Evolutionary conservation across 2,888 invertebrate species (phyloP).

Genomic region (Zaprionus obscuricornis): DNA sequence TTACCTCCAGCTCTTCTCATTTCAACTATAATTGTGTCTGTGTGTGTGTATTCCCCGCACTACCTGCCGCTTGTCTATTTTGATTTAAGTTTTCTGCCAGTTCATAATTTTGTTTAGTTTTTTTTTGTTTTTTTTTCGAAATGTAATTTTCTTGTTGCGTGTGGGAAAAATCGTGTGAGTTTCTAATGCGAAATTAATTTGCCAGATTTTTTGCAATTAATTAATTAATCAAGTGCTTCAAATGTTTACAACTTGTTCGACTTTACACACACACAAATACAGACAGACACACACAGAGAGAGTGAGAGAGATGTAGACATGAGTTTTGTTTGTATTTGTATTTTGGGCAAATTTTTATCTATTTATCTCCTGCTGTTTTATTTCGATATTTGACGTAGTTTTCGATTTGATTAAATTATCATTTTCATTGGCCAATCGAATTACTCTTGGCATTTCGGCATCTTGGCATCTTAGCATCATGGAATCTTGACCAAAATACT

Average conservation of each 20-base stretch:
- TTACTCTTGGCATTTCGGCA: too few relatives aligned
- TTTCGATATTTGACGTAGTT: constrained; percentile 75
- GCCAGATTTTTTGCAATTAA: constrained; percentile 71
- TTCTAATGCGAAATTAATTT: constrained; percentile 74
- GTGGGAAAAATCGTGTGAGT: constrained; percentile 33
- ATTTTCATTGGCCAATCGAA: constrained; percentile 37
- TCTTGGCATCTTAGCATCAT: too few relatives aligned
- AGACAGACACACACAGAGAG: too few relatives aligned
- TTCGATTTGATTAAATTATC: constrained; percentile 70
- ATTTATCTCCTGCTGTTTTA: constrained; percentile 77
- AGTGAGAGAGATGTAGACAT: too few relatives aligned
- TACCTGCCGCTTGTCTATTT: too few relatives aligned
- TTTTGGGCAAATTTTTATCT: constrained; percentile 69
- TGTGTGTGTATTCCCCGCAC: background rate
- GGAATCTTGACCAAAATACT: too few relatives aligned
- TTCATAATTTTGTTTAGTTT: constrained; percentile 53
- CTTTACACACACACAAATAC: constrained; percentile 13
- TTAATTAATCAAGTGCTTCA: constrained; percentile 69
- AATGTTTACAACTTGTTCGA: constrained; percentile 66
- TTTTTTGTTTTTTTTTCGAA: constrained; percentile 32
- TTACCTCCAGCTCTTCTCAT: constrained; percentile 9
- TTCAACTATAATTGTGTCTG: constrained; percentile 1
- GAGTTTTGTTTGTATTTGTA: constrained; percentile 28
- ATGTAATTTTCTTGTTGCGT: constrained; percentile 29
- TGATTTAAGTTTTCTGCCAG: constrained; percentile 51